Base-by-base conservation (phyloP, 1,140 invertebrate genomes). In the Chironomus striatipennis region DNA sequence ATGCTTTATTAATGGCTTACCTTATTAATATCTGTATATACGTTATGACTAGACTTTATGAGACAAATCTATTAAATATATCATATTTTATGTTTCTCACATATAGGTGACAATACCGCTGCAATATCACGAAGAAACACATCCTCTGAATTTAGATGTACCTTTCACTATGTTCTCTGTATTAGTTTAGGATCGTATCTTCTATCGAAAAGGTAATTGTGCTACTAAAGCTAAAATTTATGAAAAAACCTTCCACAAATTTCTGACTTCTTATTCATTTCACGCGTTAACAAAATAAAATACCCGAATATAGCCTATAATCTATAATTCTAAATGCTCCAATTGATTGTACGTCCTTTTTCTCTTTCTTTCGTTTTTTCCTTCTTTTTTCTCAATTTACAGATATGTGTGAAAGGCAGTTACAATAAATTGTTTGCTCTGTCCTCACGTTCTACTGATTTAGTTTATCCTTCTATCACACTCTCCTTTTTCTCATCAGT, bases 61-160 rank as follows among this genome's bases (percentile, higher is more conserved):
- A 34, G 47, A n/a, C 12, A 57, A 57, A 15, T 12, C n/a, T 57
- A 57, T 57, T 57, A 57, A 57, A 57, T 57, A 1, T 57, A n/a
- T 57, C n/a, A 15, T 57, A 57, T 15, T 57, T 42, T 73, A 70
- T 74, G 43, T 42, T 24, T 74, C 75, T 47, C 15, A 34, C 42
- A 73, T 73, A 73, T 76, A 83, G 81, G 81, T 77, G 81, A 83
- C 79, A 83, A 83, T 76, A 83, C 82, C 81, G 81, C 81, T 74
- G 81, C 81, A 73, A 83, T 83, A 75, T 82, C 81, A 72, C 77
- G 81, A 43, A 78, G 81, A 74, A 82, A 83, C 77, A 83, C 81
- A 76, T 81, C 80, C 74, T 82, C 81, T 73, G 80, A 70, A 18
- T 70, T 70, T 70, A 70, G 7, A 70, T 70, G 65, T 70, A 70